A percentile compares a stretch with the other conserved stretches of the same genome.
Conservation (phyloP, 2,888 invertebrate species). For the Tolmerus cingulatus region DNA sequence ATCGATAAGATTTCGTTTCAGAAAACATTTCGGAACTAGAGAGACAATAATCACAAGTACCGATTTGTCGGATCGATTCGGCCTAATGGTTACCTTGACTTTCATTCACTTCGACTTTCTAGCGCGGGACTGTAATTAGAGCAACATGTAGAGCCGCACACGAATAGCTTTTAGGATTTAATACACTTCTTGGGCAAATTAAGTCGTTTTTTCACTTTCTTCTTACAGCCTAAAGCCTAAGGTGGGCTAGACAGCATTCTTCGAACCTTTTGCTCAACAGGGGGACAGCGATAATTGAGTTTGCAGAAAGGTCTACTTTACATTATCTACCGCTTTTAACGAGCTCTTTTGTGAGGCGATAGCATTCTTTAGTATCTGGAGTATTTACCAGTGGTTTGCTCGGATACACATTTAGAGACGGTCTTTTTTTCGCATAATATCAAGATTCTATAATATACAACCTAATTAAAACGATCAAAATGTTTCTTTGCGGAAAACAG, state of each 20-base stretch:
- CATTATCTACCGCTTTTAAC: not conserved
- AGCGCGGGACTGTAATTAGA: not conserved
- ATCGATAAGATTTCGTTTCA: constrained; percentile 4
- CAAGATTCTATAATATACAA: not conserved
- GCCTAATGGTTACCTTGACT: not conserved
- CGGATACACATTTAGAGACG: not conserved
- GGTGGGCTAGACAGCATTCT: not conserved
- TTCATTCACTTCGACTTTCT: not conserved
- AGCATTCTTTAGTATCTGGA: not conserved
- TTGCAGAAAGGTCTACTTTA: not conserved
- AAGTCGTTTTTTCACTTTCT: not conserved
- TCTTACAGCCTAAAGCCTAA: not conserved
- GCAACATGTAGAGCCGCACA: not conserved
- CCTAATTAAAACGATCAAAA: not conserved
- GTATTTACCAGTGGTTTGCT: not conserved
- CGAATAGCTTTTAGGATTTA: not conserved
- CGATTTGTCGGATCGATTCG: constrained; percentile 8
- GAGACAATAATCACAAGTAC: constrained; percentile 12
- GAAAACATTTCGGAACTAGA: not conserved
- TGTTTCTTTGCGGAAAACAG: not conserved
- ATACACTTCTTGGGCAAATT: not conserved
- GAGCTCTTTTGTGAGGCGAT: not conserved
- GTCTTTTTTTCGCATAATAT: not conserved
- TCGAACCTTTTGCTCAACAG: not conserved
- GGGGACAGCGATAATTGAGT: not conserved